Conservation (phyloP, 2,797 vertebrate genomes). For the Xiphophorus birchmanni region DNA sequence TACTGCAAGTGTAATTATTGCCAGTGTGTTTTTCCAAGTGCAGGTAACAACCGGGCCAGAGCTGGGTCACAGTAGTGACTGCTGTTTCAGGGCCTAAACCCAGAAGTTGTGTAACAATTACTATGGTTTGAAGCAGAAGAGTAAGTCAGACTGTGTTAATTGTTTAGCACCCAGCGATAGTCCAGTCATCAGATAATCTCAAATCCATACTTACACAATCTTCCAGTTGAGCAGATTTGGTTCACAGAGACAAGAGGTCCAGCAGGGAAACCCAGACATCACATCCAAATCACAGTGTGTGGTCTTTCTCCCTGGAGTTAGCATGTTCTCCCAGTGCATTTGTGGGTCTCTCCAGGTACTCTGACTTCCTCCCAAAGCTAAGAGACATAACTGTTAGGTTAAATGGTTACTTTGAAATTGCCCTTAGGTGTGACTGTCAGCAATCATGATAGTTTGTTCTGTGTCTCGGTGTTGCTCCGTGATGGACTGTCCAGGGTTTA, state of each 20-base stretch:
- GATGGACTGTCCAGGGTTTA: neutral
- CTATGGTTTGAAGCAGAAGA: neutral
- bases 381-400: neutral
- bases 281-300: neutral
- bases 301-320: neutral
- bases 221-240: neutral
- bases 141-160: neutral
- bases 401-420: neutral
- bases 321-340: neutral
- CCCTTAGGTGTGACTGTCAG: neutral
- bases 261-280: neutral
- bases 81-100: conserved; percentile 18
- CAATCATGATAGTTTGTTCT: neutral
- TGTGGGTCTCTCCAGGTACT: neutral
- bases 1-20: conserved; percentile 48
- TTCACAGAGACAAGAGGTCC: neutral
- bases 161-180: neutral
- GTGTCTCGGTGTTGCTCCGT: neutral
- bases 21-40: conserved; percentile 58
- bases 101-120: neutral
- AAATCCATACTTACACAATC: neutral
- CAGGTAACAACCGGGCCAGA: conserved; percentile 34
- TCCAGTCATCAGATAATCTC: neutral
- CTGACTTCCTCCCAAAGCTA: neutral
- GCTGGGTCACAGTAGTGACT: conserved; percentile 41